Evolutionary conservation across 2,113 vertebrate genomes (phyloP), one percentile per base, ranked within the genome.

Genomic region (Hippocampus mohnikei): DNA sequence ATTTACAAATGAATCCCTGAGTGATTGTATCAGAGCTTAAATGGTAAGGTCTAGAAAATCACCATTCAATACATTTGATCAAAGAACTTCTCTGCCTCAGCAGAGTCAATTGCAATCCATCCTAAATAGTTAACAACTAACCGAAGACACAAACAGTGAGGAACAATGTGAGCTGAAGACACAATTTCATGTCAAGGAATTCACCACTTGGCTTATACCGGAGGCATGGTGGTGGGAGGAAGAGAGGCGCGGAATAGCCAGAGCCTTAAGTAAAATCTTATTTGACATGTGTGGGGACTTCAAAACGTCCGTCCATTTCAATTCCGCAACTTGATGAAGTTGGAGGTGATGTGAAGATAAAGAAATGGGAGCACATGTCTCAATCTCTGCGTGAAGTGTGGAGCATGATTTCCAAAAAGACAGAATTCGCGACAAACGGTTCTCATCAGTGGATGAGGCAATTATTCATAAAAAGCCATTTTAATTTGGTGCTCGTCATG

Each of bases 291-390:
- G 55, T 58, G 23, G n/a, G 25, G 55, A 56, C n/a, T 25, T 55
- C 52, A 55, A 55, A 21, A 55, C 23, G n/a, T 10, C 20, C 52
- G 52, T 21, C 20, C 52, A 21, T 20, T 53, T 20, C 52, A 53
- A 21, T 53, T 53, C 21, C 9, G 2, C 53, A 25, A 56, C n/a
- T 11, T 56, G n/a, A 25, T 15, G 16, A 25, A 53, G 52, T 21
- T 21, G n/a, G 52, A 55, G 52, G 52, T 55, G 52, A 55, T 55
- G 21, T 55, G 52, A 55, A 55, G 52, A 55, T n/a, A 55, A 55
- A 9, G 21, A 55, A 55, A 33, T 55, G 52, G 52, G 21, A 23
- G 52, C 52, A 55, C n/a, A 44, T 44, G 42, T 44, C 1, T 44
- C 10, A 2, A 55, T 55, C 52, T 55, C 52, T 55, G 52, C 21